phyloP scores from a whole-genome alignment of 2,113 vertebrate species.

The Anhinga rufa region DNA sequence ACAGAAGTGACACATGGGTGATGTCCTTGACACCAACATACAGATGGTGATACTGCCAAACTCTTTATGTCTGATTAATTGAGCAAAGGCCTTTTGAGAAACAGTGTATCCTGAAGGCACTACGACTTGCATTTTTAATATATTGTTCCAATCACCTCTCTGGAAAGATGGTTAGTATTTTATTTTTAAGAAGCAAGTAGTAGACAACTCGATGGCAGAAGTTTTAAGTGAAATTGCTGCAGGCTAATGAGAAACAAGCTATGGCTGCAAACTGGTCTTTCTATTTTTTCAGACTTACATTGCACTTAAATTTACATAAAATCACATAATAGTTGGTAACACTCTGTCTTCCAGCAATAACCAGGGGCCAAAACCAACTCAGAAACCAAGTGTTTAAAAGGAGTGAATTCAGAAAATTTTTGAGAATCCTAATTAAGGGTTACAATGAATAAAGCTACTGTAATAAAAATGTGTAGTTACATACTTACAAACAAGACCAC shows the following conservation, averaged over 20 bases:
- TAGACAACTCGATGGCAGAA: neutral
- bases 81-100: neutral
- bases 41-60: neutral
- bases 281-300: neutral
- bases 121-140: neutral
- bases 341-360: neutral
- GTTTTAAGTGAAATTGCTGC: neutral
- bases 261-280: neutral
- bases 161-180: neutral
- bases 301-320: slow-evolving; percentile 35
- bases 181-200: neutral
- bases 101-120: neutral
- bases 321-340: neutral
- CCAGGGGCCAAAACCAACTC: neutral
- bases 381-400: neutral
- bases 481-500: neutral
- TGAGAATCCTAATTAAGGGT: neutral
- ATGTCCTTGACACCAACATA: neutral
- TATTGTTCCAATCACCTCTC: neutral
- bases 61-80: neutral
- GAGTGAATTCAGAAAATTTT: neutral
- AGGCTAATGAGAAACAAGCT: neutral
- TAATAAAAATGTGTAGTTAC: neutral
- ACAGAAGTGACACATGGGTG: slow-evolving; percentile 7
- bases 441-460: neutral